Base-by-base conservation (phyloP, 1,140 invertebrate species). In the Colletes gigas region DNA sequence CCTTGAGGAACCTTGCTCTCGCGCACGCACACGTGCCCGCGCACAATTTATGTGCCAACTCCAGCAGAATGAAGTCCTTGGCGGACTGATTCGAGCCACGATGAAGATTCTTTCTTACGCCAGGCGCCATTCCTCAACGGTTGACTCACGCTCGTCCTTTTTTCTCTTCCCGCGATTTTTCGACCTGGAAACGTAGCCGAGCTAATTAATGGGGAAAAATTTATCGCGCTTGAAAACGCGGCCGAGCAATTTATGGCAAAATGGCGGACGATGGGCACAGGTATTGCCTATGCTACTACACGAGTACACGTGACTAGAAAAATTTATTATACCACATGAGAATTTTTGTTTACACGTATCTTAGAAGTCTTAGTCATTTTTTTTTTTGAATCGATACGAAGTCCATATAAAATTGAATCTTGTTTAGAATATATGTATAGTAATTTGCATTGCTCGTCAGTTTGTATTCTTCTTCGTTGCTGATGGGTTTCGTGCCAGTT, bases 61-160 rank as follows among this genome's bases (percentile, higher is more conserved):
- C 41, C 19, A 19, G 8, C 74, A 57, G 74, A 77, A 77, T 44
- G 54, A 60, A 77, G 63, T 50, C 74, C 74, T 77, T 77, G 74
- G 12, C 9, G 8, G 65, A 59, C 41, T n/a, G 52, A 76, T 67
- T 57, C 54, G 52, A 55, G 63, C 14, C 21, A 21, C 19, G 39
- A 52, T 41, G n/a, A 76, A 67, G 67, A n/a, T 74, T 57, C 39
- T 57, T 72, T 50, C 50, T 47, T 52, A 17, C 39, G 19, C 15
- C 17, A 12, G 72, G 15, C 21, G 60, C 60, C 60, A 41, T 74
- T 63, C 41, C n/a, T 39, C 17, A 6, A 4, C 19, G 21, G 7
- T 54, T n/a, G 60, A 62, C 39, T 54, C 50, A 47, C 7, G n/a
- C 47, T 4, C 1, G 19, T n/a, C 8, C 41, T 21, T 63, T 74